Evolutionary conservation across 2,113 vertebrate genomes (phyloP), one percentile per base, ranked within the genome.

Genomic region (Isurus oxyrinchus): DNA sequence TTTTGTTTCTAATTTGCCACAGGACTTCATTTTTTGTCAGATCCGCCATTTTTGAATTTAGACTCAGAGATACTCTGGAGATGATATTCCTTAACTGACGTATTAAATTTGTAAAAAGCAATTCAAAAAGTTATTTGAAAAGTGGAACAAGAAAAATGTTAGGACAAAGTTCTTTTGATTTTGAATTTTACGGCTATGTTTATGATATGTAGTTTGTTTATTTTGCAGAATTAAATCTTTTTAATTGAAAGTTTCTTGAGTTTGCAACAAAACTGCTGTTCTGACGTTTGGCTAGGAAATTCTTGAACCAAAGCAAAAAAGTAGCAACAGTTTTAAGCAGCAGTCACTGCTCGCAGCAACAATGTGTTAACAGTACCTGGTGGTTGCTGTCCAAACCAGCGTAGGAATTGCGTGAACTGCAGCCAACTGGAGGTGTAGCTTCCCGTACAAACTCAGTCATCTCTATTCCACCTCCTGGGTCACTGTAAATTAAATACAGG

Each of bases 361-460:
- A 95, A 53, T n/a, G 5, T 19, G 11, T 72, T 49, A 14, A 95
- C 35, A 69, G 25, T 97, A 99, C 99, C 99, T 99, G 99, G 96
- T 98, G 98, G 97, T 97, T 98, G 94, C 98, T 98, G 97, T 99
- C 99, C 97, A 99, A 97, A 55, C 99, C 99, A 97, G 98, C 98
- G 67, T 99, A 99, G 97, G 99, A 99, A 98, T 99, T 99, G 96
- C 99, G 98, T 96, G 99, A 99, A 97, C 99, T 99, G 98, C 99
- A 99, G 97, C 99, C 99, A 97, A 99, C 99, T 49, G 99, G 99
- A 3, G 99, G 99, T 84, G 99, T 99, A 97, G 99, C 99, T 97
- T 99, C 99, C 96, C 99, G 97, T 97, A 99, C 98, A 97, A 99
- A 99, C 97, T 99, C 99, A 96, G 99, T 98, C 99, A 99, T 99